A percentile compares a stretch with the other conserved stretches of the same genome.
These are phyloP conservation scores for Loriculus beryllinus DNA, from an alignment of 2,797 vertebrate species.

Conservation along the genomic window DNA sequence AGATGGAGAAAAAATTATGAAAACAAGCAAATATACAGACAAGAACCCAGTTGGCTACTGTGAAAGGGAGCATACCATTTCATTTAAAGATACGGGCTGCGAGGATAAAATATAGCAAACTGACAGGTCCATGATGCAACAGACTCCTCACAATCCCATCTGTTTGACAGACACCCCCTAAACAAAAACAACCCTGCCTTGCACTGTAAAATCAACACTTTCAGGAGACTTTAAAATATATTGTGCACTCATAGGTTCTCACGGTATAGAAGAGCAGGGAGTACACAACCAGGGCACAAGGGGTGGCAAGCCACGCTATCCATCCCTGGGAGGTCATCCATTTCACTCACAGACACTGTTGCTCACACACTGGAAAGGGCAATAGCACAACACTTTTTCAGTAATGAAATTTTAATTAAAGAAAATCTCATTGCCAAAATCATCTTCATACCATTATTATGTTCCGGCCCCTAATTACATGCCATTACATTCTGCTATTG, in stretches of 20 bases:
- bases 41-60: not conserved
- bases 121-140: not conserved
- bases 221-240: not conserved
- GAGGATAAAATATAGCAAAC: not conserved
- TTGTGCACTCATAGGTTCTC: not conserved
- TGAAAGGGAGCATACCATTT: not conserved
- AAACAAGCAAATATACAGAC: conserved; percentile 29
- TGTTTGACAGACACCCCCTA: not conserved
- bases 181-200: not conserved
- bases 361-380: not conserved
- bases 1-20: conserved; percentile 26
- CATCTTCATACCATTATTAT: not conserved
- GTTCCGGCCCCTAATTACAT: not conserved
- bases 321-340: not conserved
- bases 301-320: not conserved
- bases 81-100: not conserved
- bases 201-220: not conserved
- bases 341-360: not conserved
- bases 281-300: rapidly evolving
- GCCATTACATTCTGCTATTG: not conserved
- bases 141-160: not conserved
- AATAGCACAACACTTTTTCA: not conserved
- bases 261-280: not conserved
- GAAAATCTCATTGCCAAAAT: not conserved
- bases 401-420: conserved; percentile 28